Base-by-base conservation (phyloP, 2,888 invertebrate species). In the Megamerina dolium region DNA sequence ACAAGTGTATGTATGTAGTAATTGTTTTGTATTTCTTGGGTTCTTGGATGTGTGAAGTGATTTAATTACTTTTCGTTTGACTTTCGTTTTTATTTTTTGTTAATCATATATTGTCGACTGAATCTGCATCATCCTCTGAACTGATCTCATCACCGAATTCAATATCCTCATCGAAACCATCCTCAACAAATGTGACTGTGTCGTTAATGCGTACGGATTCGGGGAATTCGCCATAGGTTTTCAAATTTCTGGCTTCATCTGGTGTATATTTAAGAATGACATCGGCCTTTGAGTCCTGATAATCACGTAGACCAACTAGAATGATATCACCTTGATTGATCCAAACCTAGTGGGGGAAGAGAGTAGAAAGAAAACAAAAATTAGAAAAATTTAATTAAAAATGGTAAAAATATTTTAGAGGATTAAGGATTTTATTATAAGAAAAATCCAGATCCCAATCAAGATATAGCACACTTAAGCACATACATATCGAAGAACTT, bases 281-380 rank as follows among this genome's bases (percentile, higher is more conserved):
- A 75, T 99, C 99, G 46, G 97, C 97, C 75, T 97, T 94, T 9
- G 92, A 88, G 68, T 93, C 91, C 76, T 93, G 97, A 74, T 95
- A 97, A 74, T 96, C 96, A 70, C 99, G 81, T 63, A 99, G 78
- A 53, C 99, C 97, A 63, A 99, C 90, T 60, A 99, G 77, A 73
- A 99, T 96, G 50, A 99, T 97, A 66, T 99, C 99, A 46, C 96
- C 94, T 75, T 93, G 91, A 75, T 96, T 97, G 63, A 97, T 96
- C 97, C 93, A 97, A 12, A 92, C 87, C 83, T 84, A 58, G 8
- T 63, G 59, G 43, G 3, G 19, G 20, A 19, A 37, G 50, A 50
- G 30, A 50, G 48, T 49, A 38, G 13, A 34, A 29, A 32, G 20
- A 42, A 34, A 21, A 38, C 32, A 29, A 14, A 19, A 33, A 19